Percentiles rank a stretch among this genome's conserved stretches.
phyloP scores from a whole-genome alignment of 1,140 invertebrate species.

The Andricus grossulariae region DNA sequence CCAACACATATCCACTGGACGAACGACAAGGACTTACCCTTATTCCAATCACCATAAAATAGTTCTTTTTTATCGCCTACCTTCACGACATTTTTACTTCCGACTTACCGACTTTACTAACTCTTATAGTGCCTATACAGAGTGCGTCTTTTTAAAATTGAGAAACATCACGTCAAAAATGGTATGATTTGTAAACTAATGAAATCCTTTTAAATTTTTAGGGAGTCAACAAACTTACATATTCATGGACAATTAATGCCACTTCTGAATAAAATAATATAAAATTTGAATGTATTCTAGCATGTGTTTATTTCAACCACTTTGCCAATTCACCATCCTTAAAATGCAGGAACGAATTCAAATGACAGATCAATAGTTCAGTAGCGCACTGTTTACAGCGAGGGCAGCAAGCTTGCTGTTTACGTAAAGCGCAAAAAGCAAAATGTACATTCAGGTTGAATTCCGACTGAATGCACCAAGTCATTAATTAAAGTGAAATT shows the following conservation, averaged over 20 bases:
- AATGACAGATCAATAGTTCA: background rate
- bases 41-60: slow-evolving; percentile 37
- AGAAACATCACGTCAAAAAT: background rate
- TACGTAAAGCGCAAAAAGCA: slow-evolving; percentile 2
- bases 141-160: background rate
- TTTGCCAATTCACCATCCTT: too few relatives aligned
- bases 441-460: slow-evolving; percentile 1
- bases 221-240: too few relatives aligned
- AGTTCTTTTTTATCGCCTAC: slow-evolving; percentile 22
- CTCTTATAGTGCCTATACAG: background rate
- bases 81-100: slow-evolving; percentile 6
- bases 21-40: slow-evolving; percentile 20
- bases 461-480: slow-evolving; percentile 1
- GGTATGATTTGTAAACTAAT: too few relatives aligned
- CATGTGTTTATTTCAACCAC: too few relatives aligned
- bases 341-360: background rate
- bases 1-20: slow-evolving; percentile 19
- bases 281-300: background rate
- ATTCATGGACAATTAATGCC: too few relatives aligned
- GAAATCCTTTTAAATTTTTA: too few relatives aligned
- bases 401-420: background rate
- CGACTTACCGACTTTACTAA: slow-evolving; percentile 1
- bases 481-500: slow-evolving; percentile 12
- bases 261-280: background rate
- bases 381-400: background rate